A percentile compares a stretch with the other conserved stretches of the same genome.
Conservation (phyloP, 2,888 invertebrate genomes). For the Pterobdella sp. region DNA sequence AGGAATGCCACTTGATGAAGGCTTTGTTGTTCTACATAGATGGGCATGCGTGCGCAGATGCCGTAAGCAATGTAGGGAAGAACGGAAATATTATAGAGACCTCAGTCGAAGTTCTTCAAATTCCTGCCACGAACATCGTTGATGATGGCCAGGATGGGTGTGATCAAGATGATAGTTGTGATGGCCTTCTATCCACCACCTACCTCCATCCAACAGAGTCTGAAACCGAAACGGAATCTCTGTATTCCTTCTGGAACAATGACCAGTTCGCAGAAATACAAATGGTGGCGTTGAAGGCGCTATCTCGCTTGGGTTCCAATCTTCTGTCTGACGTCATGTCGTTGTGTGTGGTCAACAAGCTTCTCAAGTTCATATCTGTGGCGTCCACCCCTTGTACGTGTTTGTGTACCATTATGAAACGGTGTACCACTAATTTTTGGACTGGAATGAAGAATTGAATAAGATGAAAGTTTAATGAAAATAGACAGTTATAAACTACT, state of each 20-base stretch:
- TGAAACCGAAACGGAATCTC: background rate
- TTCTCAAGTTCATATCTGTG: background rate
- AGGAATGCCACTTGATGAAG: conserved; percentile 5
- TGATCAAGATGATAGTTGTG: background rate
- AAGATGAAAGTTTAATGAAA: too few relatives aligned
- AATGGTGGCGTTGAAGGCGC: background rate
- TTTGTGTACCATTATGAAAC: too few relatives aligned
- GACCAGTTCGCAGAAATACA: background rate
- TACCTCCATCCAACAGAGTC: background rate
- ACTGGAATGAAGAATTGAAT: too few relatives aligned
- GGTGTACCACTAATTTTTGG: too few relatives aligned
- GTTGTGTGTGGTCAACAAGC: background rate
- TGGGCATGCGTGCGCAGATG: background rate
- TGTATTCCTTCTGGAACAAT: background rate
- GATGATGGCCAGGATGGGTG: background rate
- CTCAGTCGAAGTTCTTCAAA: background rate
- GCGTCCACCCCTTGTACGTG: background rate
- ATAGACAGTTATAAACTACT: too few relatives aligned
- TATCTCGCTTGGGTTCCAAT: background rate
- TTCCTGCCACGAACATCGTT: background rate
- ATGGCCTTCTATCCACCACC: background rate
- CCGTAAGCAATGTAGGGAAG: background rate
- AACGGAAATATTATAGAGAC: background rate
- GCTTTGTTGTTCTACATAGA: background rate
- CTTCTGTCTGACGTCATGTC: background rate